Evolutionary conservation across 2,888 invertebrate genomes (phyloP).

Genomic region (Punctoribates punctum): DNA sequence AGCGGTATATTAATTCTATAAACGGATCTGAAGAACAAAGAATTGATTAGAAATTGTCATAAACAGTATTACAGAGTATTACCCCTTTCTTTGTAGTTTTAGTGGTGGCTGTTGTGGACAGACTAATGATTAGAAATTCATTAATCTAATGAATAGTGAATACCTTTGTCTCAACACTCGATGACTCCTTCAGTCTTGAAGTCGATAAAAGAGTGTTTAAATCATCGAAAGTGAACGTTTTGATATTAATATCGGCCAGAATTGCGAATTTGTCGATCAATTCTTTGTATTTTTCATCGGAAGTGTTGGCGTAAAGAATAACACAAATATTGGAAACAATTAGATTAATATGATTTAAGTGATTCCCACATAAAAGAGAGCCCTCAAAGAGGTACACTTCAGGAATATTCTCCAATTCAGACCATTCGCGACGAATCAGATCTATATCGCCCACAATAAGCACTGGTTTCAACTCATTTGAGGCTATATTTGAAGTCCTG

Average conservation of each 20-base stretch:
- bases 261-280: constrained; percentile 99
- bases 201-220: constrained; percentile 68
- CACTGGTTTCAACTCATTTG: constrained; percentile 98
- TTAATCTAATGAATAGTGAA: neutral
- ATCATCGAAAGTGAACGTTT: constrained; percentile 97
- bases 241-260: constrained; percentile 97
- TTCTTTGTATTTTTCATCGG: constrained; percentile 43
- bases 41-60: neutral
- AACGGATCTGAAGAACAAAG: constrained; percentile 61
- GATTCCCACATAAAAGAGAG: constrained; percentile 96
- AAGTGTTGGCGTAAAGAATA: too few species aligned
- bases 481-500: constrained; percentile 97
- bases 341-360: constrained; percentile 97
- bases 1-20: constrained; percentile 98
- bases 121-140: neutral
- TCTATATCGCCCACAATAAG: constrained; percentile 98
- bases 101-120: neutral
- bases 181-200: neutral
- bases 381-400: constrained; percentile 65
- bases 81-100: neutral
- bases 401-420: constrained; percentile 98
- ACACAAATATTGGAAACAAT: constrained; percentile 93
- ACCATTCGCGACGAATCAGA: constrained; percentile 97
- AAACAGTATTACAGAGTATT: neutral
- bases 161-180: neutral